A percentile compares a stretch with the other conserved stretches of the same genome.
These are phyloP conservation scores for Paedocypris sp. DNA, from an alignment of 2,113 vertebrate species.

Conservation along the genomic window DNA sequence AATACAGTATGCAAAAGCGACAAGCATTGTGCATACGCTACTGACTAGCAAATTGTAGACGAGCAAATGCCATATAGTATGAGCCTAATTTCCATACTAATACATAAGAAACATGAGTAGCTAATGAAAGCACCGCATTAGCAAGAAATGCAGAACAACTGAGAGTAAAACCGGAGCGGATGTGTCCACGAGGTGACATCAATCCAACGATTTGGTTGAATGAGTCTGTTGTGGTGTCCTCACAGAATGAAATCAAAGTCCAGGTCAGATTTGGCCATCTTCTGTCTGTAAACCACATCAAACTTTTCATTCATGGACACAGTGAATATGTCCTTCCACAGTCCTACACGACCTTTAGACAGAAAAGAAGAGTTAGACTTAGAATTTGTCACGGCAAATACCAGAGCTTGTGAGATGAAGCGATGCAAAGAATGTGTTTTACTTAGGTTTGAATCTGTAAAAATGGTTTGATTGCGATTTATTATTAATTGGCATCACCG, in stretches of 20 bases:
- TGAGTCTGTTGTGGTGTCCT: slow-evolving; percentile 25
- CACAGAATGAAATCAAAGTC: slow-evolving; percentile 88
- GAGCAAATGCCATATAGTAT: slow-evolving; percentile 6
- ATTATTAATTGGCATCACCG: background rate
- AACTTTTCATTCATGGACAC: slow-evolving; percentile 99
- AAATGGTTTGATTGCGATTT: too few species aligned
- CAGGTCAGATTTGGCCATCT: slow-evolving; percentile 94
- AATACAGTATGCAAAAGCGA: slow-evolving; percentile 22
- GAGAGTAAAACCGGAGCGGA: background rate
- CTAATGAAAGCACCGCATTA: slow-evolving; percentile 6
- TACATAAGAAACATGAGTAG: background rate
- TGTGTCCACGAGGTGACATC: background rate
- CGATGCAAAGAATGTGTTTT: too few species aligned
- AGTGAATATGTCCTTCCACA: slow-evolving; percentile 98
- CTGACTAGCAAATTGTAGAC: slow-evolving; percentile 21
- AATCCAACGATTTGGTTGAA: slow-evolving; percentile 15
- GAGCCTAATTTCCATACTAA: background rate
- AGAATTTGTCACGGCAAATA: background rate
- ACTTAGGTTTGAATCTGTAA: too few species aligned
- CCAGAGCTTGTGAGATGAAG: too few species aligned
- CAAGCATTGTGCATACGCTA: slow-evolving; percentile 13
- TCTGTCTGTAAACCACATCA: slow-evolving; percentile 85
- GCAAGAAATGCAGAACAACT: background rate
- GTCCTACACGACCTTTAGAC: slow-evolving; percentile 77
- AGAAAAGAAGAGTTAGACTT: background rate